Conservation (phyloP, 2,888 invertebrate species). For the Amphipyra berbera region DNA sequence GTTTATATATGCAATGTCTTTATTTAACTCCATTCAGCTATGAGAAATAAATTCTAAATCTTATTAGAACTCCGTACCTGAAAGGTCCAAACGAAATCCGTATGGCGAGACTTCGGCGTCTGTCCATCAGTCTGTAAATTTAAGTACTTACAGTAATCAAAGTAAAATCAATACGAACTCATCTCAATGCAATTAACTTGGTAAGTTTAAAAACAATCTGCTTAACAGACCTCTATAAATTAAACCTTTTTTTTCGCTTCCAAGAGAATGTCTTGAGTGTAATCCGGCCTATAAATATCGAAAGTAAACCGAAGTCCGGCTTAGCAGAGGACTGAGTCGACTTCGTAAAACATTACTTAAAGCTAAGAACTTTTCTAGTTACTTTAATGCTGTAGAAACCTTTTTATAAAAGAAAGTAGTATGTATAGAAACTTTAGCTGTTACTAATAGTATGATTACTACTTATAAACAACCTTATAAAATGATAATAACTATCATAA, state of each 20-base stretch:
- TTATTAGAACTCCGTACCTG: too few relatives aligned
- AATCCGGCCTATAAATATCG: slow-evolving; percentile 54
- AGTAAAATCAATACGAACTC: slow-evolving; percentile 1
- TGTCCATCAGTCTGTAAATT: too few relatives aligned
- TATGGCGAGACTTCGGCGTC: too few relatives aligned
- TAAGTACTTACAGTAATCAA: not conserved
- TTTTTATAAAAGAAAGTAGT: slow-evolving; percentile 10
- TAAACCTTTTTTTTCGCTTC: slow-evolving; percentile 30
- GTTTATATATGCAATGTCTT: too few relatives aligned
- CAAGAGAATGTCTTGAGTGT: slow-evolving; percentile 25
- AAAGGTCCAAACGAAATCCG: too few relatives aligned
- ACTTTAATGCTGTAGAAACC: slow-evolving; percentile 14
- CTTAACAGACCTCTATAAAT: slow-evolving; percentile 31
- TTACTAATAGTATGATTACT: not conserved
- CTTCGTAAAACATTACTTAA: slow-evolving; percentile 37
- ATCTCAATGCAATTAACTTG: slow-evolving; percentile 12
- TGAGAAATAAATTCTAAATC: too few relatives aligned
- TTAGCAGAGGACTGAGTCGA: slow-evolving; percentile 39
- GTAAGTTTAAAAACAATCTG: slow-evolving; percentile 29
- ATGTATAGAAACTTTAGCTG: not conserved
- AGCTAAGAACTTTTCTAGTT: slow-evolving; percentile 50
- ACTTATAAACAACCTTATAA: too few relatives aligned
- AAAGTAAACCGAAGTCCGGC: slow-evolving; percentile 35
- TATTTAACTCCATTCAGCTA: too few relatives aligned
- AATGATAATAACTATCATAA: too few relatives aligned